phyloP scores from a whole-genome alignment of 2,797 vertebrate genomes.

The Echiichthys vipera region DNA sequence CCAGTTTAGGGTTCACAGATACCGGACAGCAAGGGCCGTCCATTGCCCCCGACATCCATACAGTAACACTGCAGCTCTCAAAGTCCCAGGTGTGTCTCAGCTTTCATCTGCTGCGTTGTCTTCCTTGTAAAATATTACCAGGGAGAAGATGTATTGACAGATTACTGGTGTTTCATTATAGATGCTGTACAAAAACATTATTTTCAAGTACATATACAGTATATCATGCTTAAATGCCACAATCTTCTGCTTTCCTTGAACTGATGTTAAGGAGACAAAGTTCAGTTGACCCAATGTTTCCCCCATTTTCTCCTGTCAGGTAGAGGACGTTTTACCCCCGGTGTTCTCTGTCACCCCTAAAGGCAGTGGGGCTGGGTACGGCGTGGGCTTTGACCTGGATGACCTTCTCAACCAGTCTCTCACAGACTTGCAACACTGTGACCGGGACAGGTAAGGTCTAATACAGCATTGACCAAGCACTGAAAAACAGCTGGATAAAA shows the following conservation, averaged over 20 bases:
- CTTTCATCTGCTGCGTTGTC: constrained; percentile 7
- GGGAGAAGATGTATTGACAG: not conserved
- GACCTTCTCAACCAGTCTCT: constrained; percentile 95
- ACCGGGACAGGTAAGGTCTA: constrained; percentile 88
- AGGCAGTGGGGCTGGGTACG: constrained; percentile 95
- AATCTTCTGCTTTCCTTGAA: constrained; percentile 7
- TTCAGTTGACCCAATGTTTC: constrained; percentile 31
- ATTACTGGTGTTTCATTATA: not conserved
- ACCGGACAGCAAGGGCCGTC: constrained; percentile 79
- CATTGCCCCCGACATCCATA: constrained; percentile 88
- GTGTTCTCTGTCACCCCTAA: constrained; percentile 95
- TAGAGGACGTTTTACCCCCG: constrained; percentile 93
- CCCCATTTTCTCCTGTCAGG: constrained; percentile 78
- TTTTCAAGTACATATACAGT: not conserved
- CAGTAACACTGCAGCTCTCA: constrained; percentile 94
- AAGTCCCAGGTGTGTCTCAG: constrained; percentile 91
- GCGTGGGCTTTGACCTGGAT: constrained; percentile 94
- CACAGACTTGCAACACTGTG: constrained; percentile 88
- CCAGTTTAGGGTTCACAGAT: constrained; percentile 75
- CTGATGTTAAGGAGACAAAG: constrained; percentile 17
- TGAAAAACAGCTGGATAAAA: not conserved
- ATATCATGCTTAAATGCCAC: constrained; percentile 32
- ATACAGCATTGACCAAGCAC: not conserved
- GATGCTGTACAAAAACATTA: not conserved
- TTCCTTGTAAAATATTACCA: not conserved